A percentile compares a stretch with the other conserved stretches of the same genome.
Evolutionary conservation across 2,888 invertebrate species (phyloP).

Genomic region (Heteromurus nitidus): DNA sequence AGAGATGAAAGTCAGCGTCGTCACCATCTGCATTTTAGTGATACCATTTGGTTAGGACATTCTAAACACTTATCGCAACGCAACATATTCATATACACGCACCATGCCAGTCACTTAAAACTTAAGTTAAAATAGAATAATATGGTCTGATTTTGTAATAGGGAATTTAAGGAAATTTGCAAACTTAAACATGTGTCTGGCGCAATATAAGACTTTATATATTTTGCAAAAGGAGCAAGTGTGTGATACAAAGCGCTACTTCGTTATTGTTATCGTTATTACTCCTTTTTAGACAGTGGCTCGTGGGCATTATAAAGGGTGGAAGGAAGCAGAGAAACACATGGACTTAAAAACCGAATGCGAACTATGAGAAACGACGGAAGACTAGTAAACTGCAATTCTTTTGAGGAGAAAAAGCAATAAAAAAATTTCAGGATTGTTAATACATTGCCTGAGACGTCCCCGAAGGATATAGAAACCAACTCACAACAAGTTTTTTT

Average conservation of each 20-base stretch:
- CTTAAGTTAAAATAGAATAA: neutral
- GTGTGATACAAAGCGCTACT: neutral
- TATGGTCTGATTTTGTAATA: no score
- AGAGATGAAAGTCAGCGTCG: no score
- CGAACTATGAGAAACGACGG: neutral
- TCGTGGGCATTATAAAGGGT: neutral
- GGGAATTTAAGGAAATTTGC: neutral
- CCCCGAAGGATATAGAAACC: no score
- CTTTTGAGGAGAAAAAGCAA: neutral
- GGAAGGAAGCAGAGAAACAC: no score
- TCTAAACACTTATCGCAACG: no score
- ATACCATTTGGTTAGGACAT: no score
- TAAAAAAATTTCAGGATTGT: neutral
- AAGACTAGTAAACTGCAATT: neutral
- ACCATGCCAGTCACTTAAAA: neutral
- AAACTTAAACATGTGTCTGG: neutral
- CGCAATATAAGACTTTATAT: neutral
- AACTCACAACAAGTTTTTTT: no score
- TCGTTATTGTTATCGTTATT: constrained; percentile 8
- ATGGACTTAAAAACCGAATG: no score
- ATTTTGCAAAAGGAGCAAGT: neutral
- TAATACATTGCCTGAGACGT: no score
- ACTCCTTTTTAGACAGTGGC: neutral
- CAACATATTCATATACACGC: no score
- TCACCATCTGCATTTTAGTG: constrained; percentile 10